phyloP scores from a whole-genome alignment of 2,888 invertebrate genomes.

The Lasioglossum calceatum region DNA sequence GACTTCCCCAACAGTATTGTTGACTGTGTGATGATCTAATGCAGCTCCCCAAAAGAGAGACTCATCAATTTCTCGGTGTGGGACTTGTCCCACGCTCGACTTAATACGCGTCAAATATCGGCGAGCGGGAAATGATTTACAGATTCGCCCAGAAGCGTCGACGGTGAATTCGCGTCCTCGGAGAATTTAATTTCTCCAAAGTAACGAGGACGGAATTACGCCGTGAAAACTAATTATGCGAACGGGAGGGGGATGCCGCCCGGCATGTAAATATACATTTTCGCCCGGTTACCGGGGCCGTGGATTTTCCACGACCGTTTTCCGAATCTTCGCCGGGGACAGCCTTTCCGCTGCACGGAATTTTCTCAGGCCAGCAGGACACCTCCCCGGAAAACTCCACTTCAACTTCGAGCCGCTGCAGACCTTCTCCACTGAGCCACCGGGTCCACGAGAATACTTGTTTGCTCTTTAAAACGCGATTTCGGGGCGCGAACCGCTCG shows the following conservation, averaged over 20 bases:
- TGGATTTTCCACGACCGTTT: constrained; percentile 21
- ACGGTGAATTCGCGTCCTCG: constrained; percentile 23
- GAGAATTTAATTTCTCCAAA: constrained; percentile 55
- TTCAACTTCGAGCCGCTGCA: not conserved
- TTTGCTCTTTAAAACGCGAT: constrained; percentile 20
- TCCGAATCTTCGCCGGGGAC: not conserved
- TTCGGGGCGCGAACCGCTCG: constrained; percentile 1
- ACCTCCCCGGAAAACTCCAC: not conserved
- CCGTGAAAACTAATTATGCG: constrained; percentile 60
- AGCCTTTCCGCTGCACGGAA: not conserved
- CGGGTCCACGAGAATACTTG: constrained; percentile 9
- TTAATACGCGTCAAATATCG: constrained; percentile 19
- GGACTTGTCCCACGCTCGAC: not conserved
- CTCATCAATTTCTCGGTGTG: not conserved
- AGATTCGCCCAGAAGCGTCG: not conserved
- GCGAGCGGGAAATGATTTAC: constrained; percentile 39
- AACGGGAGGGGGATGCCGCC: not conserved
- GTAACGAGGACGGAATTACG: constrained; percentile 64
- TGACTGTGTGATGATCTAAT: not conserved
- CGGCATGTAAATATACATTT: constrained; percentile 44
- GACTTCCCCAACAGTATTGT: not conserved
- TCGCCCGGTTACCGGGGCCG: not conserved
- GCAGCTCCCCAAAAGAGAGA: not conserved
- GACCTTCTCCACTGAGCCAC: not conserved
- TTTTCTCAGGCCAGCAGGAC: not conserved